Percentiles rank a stretch among this genome's conserved stretches.
Evolutionary conservation across 2,888 invertebrate species (phyloP).

Genomic region (Clanis bilineata): DNA sequence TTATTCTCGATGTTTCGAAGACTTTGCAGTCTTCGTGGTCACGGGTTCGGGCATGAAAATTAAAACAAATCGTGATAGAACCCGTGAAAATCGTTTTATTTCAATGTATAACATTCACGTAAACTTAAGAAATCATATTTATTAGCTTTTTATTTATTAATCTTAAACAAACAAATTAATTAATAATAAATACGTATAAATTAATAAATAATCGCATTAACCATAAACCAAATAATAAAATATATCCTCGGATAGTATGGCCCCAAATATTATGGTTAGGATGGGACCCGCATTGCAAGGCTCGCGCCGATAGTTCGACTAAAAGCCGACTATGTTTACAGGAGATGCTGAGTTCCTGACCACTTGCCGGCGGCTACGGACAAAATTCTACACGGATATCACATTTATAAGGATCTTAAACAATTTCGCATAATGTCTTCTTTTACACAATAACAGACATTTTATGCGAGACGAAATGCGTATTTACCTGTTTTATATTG

Average conservation of each 20-base stretch:
- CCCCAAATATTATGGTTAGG: constrained; percentile 34
- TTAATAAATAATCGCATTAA: no score
- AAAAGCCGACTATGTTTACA: constrained; percentile 64
- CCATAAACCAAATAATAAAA: no score
- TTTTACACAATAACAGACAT: background rate
- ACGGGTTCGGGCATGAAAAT: no score
- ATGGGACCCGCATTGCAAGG: constrained; percentile 31
- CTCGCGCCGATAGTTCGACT: constrained; percentile 43
- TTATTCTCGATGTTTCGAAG: no score
- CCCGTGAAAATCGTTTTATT: no score
- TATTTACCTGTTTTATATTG: background rate
- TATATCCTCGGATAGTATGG: constrained; percentile 29
- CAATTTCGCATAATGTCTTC: constrained; percentile 26
- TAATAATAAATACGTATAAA: no score
- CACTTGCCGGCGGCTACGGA: constrained; percentile 56
- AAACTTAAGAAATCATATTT: no score
- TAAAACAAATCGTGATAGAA: no score
- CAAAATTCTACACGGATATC: constrained; percentile 58
- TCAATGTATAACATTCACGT: no score
- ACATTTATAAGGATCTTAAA: constrained; percentile 48
- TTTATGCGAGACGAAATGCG: background rate
- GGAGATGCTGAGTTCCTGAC: constrained; percentile 54
- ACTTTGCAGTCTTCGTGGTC: no score
- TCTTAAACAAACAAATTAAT: no score
- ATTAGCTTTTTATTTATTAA: no score